Evolutionary conservation across 2,888 invertebrate genomes (phyloP), one percentile per base, ranked within the genome.

Genomic region (Blera fallax): DNA sequence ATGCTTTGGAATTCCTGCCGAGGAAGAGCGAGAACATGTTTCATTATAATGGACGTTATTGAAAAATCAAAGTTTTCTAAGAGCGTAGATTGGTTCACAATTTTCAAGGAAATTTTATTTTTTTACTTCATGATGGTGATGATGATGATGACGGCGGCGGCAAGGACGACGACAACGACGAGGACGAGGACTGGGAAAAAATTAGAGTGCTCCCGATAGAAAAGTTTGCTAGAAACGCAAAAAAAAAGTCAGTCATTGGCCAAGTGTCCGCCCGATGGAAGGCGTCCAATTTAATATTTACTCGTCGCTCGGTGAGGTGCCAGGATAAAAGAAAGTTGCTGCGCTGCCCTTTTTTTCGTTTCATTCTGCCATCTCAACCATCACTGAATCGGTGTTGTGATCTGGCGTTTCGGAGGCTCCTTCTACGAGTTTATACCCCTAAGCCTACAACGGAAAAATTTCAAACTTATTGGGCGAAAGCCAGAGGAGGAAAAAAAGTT

Each of bases 381-480:
- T 80, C 80, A 60, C 65, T n/a, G 34, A 67, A 67, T 73, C 50
- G 50, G 65, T 72, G 82, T 58, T 72, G 64, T 82, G 70, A 72
- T 77, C 70, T 76, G 77, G 58, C 48, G 74, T 74, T 79, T 52
- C n/a, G n/a, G 29, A 56, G 43, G 52, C 43, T 70, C 32, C 43
- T 54, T 50, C 78, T 65, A 73, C 69, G 69, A 48, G 67, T 78
- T 54, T 60, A 27, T 34, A 24, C 18, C 62, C 62, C 3, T 54
- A 76, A 84, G 79, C 84, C 73, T 70, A 78, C 64, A 70, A 58
- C 32, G 7, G 45, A 62, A 77, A 69, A 56, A 16, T 27, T 56
- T 29, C 48, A 84, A 84, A 84, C 84, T 84, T 79, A 79, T 84
- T 84, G 84, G 84, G 43, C 11, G 45, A 76, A 65, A 74, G 84